A percentile compares a stretch with the other conserved stretches of the same genome.
phyloP scores from a whole-genome alignment of 2,888 invertebrate genomes.

The Dolichopus griseipennis region DNA sequence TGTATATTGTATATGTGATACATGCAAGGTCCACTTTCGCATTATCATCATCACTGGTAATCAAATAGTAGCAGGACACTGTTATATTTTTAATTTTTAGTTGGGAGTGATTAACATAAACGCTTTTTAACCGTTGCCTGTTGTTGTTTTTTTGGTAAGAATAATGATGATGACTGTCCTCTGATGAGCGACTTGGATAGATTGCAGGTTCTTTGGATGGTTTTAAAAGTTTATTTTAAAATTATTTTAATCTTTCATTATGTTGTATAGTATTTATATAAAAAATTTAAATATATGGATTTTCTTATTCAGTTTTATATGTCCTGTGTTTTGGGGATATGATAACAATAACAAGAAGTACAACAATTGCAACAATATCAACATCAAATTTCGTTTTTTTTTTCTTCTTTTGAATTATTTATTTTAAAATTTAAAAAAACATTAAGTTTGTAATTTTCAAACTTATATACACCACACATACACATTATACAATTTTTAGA shows the following conservation, averaged over 20 bases:
- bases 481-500: too few relatives aligned
- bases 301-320: constrained; percentile 1
- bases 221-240: not conserved
- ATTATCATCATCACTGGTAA: too few relatives aligned
- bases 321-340: constrained; percentile 6
- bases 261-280: not conserved
- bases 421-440: not conserved
- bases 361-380: too few relatives aligned
- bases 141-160: too few relatives aligned
- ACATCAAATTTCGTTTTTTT: too few relatives aligned
- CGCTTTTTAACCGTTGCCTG: not conserved
- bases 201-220: not conserved
- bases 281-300: constrained; percentile 3
- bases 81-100: not conserved
- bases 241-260: not conserved
- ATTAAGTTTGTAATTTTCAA: not conserved
- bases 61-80: too few relatives aligned
- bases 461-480: not conserved
- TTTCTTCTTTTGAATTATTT: not conserved
- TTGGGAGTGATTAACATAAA: not conserved
- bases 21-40: too few relatives aligned
- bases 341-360: not conserved
- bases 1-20: too few relatives aligned
- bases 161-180: not conserved
- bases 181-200: too few relatives aligned